phyloP scores from a whole-genome alignment of 2,888 invertebrate species.

The Euproctis similis region DNA sequence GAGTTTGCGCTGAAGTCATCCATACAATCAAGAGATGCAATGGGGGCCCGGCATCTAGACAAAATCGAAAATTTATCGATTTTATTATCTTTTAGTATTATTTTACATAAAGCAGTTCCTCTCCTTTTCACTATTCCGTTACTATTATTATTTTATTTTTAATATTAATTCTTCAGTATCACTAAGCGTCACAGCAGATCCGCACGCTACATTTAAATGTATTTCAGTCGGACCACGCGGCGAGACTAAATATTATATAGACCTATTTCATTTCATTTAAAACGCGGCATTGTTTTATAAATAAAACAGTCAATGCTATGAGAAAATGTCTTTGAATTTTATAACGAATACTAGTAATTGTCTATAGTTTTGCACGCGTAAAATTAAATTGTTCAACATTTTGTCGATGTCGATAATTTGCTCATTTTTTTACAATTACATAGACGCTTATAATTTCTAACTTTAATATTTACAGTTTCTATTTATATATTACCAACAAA shows the following conservation, averaged over 20 bases:
- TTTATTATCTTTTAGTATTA: constrained; percentile 3
- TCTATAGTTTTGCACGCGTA: not conserved
- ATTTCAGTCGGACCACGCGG: constrained; percentile 7
- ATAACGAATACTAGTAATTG: constrained; percentile 4
- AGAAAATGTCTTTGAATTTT: too few species aligned
- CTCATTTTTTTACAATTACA: too few species aligned
- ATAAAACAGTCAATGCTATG: constrained; percentile 14
- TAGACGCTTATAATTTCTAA: too few species aligned
- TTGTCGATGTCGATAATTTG: too few species aligned
- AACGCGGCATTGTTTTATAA: constrained; percentile 17
- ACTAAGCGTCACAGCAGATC: not conserved
- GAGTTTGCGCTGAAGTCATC: constrained; percentile 89
- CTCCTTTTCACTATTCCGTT: too few species aligned
- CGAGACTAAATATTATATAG: constrained; percentile 9
- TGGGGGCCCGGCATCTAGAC: constrained; percentile 89
- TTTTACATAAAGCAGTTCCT: too few species aligned
- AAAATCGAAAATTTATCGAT: constrained; percentile 28
- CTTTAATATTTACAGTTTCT: too few species aligned
- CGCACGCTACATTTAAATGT: constrained; percentile 2
- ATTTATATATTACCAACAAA: too few species aligned
- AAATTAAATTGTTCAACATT: not conserved
- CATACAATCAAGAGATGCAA: constrained; percentile 95
- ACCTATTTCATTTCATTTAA: constrained; percentile 9
- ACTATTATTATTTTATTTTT: too few species aligned
- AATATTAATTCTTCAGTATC: not conserved